phyloP scores from a whole-genome alignment of 2,888 invertebrate genomes.

The Digitonthophagus gazella region DNA sequence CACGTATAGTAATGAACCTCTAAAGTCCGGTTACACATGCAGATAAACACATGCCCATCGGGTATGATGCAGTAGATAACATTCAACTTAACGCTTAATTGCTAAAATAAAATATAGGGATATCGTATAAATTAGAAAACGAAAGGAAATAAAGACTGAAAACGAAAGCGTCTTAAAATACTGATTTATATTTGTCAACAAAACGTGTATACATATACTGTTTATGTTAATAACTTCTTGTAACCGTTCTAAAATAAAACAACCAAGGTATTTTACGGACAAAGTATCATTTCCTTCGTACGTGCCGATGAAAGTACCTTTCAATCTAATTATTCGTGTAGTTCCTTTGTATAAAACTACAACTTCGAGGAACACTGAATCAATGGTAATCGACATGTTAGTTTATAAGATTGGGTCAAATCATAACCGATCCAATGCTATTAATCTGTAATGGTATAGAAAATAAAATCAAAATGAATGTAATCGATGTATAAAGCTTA shows the following conservation, averaged over 20 bases:
- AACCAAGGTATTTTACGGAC: not conserved
- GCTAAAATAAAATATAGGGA: not conserved
- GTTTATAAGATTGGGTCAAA: not conserved
- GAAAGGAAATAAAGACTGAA: not conserved
- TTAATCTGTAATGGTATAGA: not conserved
- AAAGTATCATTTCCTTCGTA: not conserved
- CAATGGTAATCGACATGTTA: not conserved
- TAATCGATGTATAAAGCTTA: not conserved
- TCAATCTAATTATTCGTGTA: not conserved
- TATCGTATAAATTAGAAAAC: not conserved
- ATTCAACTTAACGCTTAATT: not conserved
- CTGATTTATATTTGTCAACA: not conserved
- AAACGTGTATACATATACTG: not conserved
- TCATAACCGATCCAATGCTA: no score
- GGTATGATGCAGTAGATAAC: not conserved
- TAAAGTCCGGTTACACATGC: not conserved
- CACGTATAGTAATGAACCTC: not conserved
- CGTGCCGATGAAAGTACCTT: not conserved
- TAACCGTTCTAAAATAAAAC: not conserved
- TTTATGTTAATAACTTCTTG: not conserved
- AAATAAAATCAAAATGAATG: not conserved
- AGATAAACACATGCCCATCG: not conserved
- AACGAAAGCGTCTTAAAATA: not conserved
- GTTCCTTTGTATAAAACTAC: not conserved
- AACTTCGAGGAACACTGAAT: not conserved